Base-by-base conservation (phyloP, 2,888 invertebrate genomes). In the Erannis defoliaria region DNA sequence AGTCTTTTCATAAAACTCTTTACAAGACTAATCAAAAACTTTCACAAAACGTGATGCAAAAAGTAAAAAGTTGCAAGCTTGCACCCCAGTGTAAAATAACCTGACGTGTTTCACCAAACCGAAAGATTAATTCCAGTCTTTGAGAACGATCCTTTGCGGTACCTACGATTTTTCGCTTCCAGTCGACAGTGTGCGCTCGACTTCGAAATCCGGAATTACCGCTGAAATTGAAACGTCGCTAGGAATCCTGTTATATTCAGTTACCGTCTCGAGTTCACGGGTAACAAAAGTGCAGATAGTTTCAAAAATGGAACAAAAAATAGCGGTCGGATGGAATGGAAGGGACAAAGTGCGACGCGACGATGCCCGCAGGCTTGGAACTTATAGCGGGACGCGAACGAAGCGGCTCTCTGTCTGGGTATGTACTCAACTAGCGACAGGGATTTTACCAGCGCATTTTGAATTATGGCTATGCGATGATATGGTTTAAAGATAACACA, bases 221-320 rank as follows among this genome's bases (percentile, higher is more conserved):
- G 61, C 46, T 55, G 61, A 68, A 69, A 72, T 71, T 66, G 69
- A 70, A 72, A 62, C 63, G 55, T 62, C 46, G 58, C 53, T 62
- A 65, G 49, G 40, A 61, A 55, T 61, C 60, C 40, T 50, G 60
- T 60, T 55, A 65, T 67, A 72, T 74, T 64, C 67, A 67, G 74
- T 75, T 74, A 75, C 55, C 67, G 64, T 64, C 60, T 67, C 51
- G 50, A 48, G 64, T 61, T 67, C 64, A 62, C 43, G 58, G 68
- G 14, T 65, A 50, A 69, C 64, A 70, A 64, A 71, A 67, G 64
- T 68, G 64, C 64, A 59, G 61, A 35, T 65, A 54, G 65, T 73
- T 71, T 48, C 50, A 67, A 62, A 70, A 66, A 67, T 58, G 55
- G 60, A 64, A 66, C 68, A 67, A 69, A 70, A 70, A 59, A 62